Base-by-base conservation (phyloP, 2,888 invertebrate species). In the Phaonia tiefii region DNA sequence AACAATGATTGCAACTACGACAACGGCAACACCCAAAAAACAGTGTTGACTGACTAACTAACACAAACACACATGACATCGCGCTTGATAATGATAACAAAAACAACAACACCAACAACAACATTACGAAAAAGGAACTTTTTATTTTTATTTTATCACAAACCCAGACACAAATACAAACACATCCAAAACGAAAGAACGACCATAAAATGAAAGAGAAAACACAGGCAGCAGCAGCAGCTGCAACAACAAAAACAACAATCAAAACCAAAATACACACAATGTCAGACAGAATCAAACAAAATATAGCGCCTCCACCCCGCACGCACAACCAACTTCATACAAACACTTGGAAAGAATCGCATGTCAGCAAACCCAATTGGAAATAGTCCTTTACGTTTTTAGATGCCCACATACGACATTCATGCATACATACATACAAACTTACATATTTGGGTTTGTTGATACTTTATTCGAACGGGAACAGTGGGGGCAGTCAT, bases 191-290 rank as follows among this genome's bases (percentile, higher is more conserved):
- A 17, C 37, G 39, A 37, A 39, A 37, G 39, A 15, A 17, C 37
- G 39, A 37, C 11, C 31, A 39, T 60, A 37, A 60, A 81, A 78
- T 72, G 81, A 81, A 81, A 81, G 81, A 81, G 81, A 78, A 81
- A 81, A 75, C 66, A 39, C 78, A 80, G 80, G 66, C 71, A 66
- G 58, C n/a, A 37, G 46, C 22, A 78, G 31, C 69, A 78, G n/a
- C n/a, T n/a, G n/a, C n/a, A 31, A 31, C 31, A 31, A 31, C 8
- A 31, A 31, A 31, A 31, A 49, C 66, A 67, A 71, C 65, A 79
- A 66, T 66, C 46, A 42, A 11, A 56, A 70, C 42, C 11, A 54
- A 39, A 54, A 46, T 25, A 60, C 37, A 60, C 37, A 20, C 13
- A 67, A 78, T 71, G 37, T 49, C 71, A 60, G 67, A 69, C 51